Conservation (phyloP, 2,113 vertebrate genomes). For the Myxocyprinus asiaticus region DNA sequence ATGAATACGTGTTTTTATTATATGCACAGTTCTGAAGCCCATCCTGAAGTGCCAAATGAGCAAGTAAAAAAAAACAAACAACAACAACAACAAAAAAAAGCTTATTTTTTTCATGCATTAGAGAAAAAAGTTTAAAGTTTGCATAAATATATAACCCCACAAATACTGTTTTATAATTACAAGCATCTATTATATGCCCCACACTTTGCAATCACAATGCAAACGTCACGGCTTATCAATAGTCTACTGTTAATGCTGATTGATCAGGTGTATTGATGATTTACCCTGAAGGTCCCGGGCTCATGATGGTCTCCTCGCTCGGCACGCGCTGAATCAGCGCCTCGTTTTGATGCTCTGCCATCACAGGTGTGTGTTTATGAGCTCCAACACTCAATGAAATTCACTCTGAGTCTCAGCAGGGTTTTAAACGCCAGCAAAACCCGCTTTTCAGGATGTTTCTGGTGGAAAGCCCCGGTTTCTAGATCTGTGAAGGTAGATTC, state of each 20-base stretch:
- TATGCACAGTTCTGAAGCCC: neutral
- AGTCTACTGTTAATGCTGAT: too few species aligned
- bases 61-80: too few species aligned
- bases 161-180: too few species aligned
- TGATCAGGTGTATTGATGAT: neutral
- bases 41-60: neutral
- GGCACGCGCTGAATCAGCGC: slow-evolving; percentile 42
- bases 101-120: too few species aligned
- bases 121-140: too few species aligned
- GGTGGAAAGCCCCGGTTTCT: slow-evolving; percentile 40
- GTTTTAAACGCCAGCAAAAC: neutral
- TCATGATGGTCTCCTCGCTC: slow-evolving; percentile 24
- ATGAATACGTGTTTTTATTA: neutral
- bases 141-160: too few species aligned
- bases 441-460: neutral
- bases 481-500: neutral
- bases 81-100: too few species aligned
- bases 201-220: too few species aligned
- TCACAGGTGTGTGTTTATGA: neutral
- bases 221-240: too few species aligned
- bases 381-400: neutral
- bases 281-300: neutral
- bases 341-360: slow-evolving; percentile 17
- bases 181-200: too few species aligned
- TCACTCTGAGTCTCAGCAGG: neutral